Evolutionary conservation across 2,888 invertebrate genomes (phyloP).

Genomic region (Eledone cirrhosa): DNA sequence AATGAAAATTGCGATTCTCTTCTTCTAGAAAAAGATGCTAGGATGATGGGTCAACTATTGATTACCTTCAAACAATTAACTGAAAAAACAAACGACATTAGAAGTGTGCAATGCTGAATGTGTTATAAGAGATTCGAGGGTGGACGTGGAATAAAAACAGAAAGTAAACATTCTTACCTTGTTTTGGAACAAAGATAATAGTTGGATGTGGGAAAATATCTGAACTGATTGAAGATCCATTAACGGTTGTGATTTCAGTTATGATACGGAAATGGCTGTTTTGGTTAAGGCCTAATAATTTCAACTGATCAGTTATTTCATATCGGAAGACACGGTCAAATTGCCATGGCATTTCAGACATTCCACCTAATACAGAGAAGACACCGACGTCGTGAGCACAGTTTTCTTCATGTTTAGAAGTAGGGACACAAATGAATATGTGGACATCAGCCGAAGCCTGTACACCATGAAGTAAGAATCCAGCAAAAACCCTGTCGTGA

Average conservation of each 20-base stretch:
- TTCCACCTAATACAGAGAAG: conserved; percentile 31
- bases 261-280: conserved; percentile 34
- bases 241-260: conserved; percentile 32
- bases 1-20: no score
- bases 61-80: no score
- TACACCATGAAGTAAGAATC: conserved; percentile 38
- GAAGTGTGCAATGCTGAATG: no score
- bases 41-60: no score
- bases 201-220: conserved; percentile 24
- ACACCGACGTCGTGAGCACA: conserved; percentile 30
- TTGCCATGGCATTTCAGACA: conserved; percentile 27
- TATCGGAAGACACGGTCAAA: conserved; percentile 32
- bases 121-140: no score
- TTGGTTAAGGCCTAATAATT: conserved; percentile 27
- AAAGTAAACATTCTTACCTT: conserved; percentile 30
- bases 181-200: conserved; percentile 30
- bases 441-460: conserved; percentile 34
- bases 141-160: no score
- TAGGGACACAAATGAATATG: conserved; percentile 27
- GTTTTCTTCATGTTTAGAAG: conserved; percentile 20
- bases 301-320: conserved; percentile 29
- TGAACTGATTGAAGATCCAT: conserved; percentile 25
- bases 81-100: no score
- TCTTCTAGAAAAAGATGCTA: no score
- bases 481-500: conserved; percentile 38